phyloP scores from a whole-genome alignment of 2,888 invertebrate genomes.

The Hylaea fasciaria region DNA sequence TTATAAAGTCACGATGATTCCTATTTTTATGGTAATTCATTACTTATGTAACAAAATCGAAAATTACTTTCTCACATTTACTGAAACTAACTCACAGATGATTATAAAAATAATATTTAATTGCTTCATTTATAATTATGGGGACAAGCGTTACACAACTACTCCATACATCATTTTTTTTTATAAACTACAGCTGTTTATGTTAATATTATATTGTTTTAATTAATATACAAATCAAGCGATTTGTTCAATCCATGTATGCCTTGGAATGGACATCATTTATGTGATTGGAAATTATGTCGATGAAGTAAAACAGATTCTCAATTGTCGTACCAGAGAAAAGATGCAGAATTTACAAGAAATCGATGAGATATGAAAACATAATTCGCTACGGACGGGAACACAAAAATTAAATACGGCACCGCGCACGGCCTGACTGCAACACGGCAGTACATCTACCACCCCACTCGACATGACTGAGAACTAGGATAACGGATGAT shows the following conservation, averaged over 20 bases:
- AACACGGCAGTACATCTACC: constrained; percentile 45
- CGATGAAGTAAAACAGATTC: constrained; percentile 37
- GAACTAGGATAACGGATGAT: constrained; percentile 21
- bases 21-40: constrained; percentile 74
- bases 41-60: constrained; percentile 67
- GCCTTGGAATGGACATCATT: constrained; percentile 68
- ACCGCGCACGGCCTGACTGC: constrained; percentile 61
- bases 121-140: constrained; percentile 64
- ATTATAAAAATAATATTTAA: constrained; percentile 69
- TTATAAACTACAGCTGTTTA: constrained; percentile 65
- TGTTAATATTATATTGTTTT: constrained; percentile 43
- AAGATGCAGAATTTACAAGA: constrained; percentile 58
- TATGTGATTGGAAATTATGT: constrained; percentile 34
- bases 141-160: constrained; percentile 67
- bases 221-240: constrained; percentile 59
- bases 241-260: constrained; percentile 66
- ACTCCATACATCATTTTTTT: constrained; percentile 60
- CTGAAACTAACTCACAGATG: constrained; percentile 64
- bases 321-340: constrained; percentile 32
- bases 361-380: constrained; percentile 55
- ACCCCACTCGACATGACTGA: constrained; percentile 35
- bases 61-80: constrained; percentile 54
- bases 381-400: constrained; percentile 82
- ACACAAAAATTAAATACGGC: constrained; percentile 67
- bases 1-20: constrained; percentile 67